Evolutionary conservation across 2,113 vertebrate species (phyloP).

Genomic region (Acrocephalus arundinaceus): DNA sequence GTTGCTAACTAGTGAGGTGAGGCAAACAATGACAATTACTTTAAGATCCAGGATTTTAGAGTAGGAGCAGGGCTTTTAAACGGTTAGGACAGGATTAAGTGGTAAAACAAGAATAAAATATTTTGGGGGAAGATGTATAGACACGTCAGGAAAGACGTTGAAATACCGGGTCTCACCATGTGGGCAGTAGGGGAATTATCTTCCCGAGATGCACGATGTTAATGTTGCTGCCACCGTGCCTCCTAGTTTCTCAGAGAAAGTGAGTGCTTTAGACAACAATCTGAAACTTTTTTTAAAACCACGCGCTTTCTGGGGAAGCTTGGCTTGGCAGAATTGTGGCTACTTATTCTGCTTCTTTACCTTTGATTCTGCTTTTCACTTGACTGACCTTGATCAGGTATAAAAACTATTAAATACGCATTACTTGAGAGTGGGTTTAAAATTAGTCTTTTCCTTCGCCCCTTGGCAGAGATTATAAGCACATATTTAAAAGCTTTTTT

Average conservation of each 20-base stretch:
- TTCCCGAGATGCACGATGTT: background rate
- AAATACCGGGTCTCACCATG: background rate
- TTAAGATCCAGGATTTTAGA: background rate
- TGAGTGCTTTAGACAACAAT: background rate
- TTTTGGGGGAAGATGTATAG: background rate
- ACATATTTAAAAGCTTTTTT: background rate
- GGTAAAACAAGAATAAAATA: background rate
- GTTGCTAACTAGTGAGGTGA: background rate
- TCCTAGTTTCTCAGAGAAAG: background rate
- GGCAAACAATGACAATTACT: background rate
- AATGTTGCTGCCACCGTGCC: background rate
- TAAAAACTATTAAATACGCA: background rate
- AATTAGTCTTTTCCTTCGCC: background rate
- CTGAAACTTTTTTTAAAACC: background rate
- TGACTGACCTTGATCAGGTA: background rate
- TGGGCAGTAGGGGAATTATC: background rate
- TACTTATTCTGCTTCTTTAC: background rate
- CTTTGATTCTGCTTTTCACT: background rate
- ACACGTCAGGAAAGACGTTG: background rate
- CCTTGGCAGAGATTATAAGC: background rate
- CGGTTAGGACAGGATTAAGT: background rate
- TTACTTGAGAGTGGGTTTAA: background rate
- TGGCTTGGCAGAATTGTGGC: background rate
- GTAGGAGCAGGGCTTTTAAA: background rate
- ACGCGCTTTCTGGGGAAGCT: fast-evolving